A percentile compares a stretch with the other conserved stretches of the same genome.
phyloP scores from a whole-genome alignment of 2,888 invertebrate genomes.

The Torymus texanus region DNA sequence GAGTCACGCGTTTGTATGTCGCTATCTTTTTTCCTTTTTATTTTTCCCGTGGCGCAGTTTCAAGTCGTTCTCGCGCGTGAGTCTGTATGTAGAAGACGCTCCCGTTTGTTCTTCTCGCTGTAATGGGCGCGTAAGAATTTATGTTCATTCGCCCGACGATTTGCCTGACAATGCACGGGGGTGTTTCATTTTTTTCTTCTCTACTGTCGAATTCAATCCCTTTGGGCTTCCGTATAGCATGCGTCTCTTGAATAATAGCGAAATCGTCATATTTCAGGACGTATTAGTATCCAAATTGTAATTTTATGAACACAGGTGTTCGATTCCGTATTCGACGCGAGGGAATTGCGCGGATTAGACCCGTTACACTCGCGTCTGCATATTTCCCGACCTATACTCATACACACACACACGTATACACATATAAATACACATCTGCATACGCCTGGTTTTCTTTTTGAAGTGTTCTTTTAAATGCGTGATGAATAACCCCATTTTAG shows the following conservation, averaged over 20 bases:
- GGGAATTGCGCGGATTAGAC: constrained; percentile 28
- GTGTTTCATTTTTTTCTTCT: constrained; percentile 18
- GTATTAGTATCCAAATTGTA: constrained; percentile 29
- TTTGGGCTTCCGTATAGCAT: background rate
- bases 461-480: constrained; percentile 29
- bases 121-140: no score
- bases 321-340: background rate
- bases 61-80: no score
- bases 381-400: background rate
- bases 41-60: constrained; percentile 47
- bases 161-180: background rate
- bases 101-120: no score
- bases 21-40: constrained; percentile 24
- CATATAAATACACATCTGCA: constrained; percentile 13
- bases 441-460: constrained; percentile 24
- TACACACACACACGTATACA: no score
- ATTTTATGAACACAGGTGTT: constrained; percentile 41
- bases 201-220: background rate
- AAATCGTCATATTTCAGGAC: constrained; percentile 2
- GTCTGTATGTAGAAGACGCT: no score
- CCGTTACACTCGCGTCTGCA: background rate
- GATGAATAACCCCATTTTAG: constrained; percentile 51
- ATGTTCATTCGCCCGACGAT: no score
- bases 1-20: background rate
- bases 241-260: constrained; percentile 6